These are phyloP conservation scores for Ceratosolen solmsi DNA, from an alignment of 1,140 invertebrate genomes.

Conservation along the genomic window DNA sequence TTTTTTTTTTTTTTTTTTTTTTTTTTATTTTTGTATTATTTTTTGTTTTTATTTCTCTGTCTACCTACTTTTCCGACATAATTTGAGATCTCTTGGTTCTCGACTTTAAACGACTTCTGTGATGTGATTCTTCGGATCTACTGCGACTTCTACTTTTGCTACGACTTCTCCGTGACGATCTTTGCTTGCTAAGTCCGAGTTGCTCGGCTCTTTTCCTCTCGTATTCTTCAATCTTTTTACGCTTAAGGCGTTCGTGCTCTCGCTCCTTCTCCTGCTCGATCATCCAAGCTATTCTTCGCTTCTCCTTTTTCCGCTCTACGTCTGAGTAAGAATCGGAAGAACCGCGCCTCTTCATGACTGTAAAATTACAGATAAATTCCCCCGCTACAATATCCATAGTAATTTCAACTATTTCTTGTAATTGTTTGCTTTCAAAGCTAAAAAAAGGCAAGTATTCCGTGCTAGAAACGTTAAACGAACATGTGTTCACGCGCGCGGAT, in stretches of 20 bases:
- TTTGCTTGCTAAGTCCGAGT: slow-evolving; percentile 3
- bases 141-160: slow-evolving; percentile 25
- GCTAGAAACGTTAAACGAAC: too few relatives aligned
- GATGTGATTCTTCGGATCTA: slow-evolving; percentile 19
- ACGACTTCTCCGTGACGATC: not conserved
- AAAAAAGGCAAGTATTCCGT: too few relatives aligned
- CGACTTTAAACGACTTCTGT: slow-evolving; percentile 7
- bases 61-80: slow-evolving; percentile 42
- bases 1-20: too few relatives aligned
- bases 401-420: too few relatives aligned
- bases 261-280: slow-evolving; percentile 32
- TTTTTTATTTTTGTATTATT: too few relatives aligned
- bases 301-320: slow-evolving; percentile 30
- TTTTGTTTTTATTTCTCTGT: not conserved
- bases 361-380: not conserved
- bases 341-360: slow-evolving; percentile 10
- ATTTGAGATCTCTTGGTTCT: not conserved
- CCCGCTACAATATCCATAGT: too few relatives aligned
- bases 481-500: too few relatives aligned
- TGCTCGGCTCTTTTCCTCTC: slow-evolving; percentile 40
- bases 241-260: slow-evolving; percentile 43
- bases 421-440: too few relatives aligned
- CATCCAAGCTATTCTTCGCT: slow-evolving; percentile 42
- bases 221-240: slow-evolving; percentile 51
- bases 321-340: not conserved